Evolutionary conservation across 2,113 vertebrate species (phyloP), one percentile per base, ranked within the genome.

Genomic region (Nettapus auritus): DNA sequence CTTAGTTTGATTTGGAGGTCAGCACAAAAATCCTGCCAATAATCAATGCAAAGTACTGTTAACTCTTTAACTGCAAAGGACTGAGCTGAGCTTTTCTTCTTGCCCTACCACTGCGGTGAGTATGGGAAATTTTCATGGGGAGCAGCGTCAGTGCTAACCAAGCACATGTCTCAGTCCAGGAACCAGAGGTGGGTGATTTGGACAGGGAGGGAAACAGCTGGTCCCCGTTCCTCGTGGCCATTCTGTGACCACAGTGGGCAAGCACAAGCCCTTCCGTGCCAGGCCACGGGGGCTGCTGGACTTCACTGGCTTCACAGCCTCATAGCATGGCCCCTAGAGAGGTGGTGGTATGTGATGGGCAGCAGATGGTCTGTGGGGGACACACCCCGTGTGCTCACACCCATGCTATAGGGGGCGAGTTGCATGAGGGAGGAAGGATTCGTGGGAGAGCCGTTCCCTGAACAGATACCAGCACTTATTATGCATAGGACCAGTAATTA

Each of bases 311-410:
- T 85, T 68, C 13, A 8, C 38, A n/a, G 23, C 9, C 42, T 38
- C 11, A 1, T n/a, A 33, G 31, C 25, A 6, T 2, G 4, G 48
- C 38, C 36, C 18, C n/a, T 42, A 31, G 4, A n/a, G n/a, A 25
- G 4, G 0, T 3, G 10, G 25, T 1, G 42, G 25, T 42, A 48
- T 57, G 40, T 33, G 13, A 36, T 10, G 36, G 44, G 16, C 50
- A 53, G 48, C 29, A 20, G 1, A 1, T 5, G 9, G 14, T 38
- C 48, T 52, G 0, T 2, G 22, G 26, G 46, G 52, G 20, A 33
- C 3, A 33, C 3, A 2, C 36, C 0, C 0, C 0, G 0, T 44
- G 34, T 53, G 26, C 44, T 60, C 71, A 40, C 13, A 34, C 5
- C 7, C 0, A 0, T 48, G 42, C 29, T 69, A 25, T 29, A 3